Conservation (phyloP, 1,140 invertebrate genomes). For the Drosophila punjabiensis region DNA sequence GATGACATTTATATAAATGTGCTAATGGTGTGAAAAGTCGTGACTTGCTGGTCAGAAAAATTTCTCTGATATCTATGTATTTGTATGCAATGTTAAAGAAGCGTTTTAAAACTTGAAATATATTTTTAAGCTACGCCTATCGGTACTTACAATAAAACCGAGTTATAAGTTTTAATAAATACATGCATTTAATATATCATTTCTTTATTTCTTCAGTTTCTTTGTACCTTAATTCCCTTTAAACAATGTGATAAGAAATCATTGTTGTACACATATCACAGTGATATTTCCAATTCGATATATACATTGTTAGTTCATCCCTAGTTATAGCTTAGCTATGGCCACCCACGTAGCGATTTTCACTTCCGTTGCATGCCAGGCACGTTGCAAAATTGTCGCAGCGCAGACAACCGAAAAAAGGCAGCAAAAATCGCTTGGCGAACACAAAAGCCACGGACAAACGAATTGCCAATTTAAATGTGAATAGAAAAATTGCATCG, state of each 20-base stretch:
- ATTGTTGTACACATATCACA: neutral
- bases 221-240: no score
- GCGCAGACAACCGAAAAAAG: conserved; percentile 46
- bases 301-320: conserved; percentile 8
- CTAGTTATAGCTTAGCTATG: conserved; percentile 22
- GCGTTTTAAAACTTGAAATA: no score
- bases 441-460: conserved; percentile 76
- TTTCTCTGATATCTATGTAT: no score
- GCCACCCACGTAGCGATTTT: conserved; percentile 71
- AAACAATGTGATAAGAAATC: neutral
- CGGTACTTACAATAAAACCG: no score
- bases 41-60: no score
- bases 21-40: neutral
- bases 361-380: conserved; percentile 80
- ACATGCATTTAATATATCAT: no score
- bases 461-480: no score
- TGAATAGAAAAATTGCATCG: no score
- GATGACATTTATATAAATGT: neutral
- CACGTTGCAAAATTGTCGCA: conserved; percentile 83
- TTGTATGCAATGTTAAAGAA: no score
- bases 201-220: no score
- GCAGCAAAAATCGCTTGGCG: conserved; percentile 27
- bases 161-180: no score
- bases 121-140: no score
- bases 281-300: neutral